phyloP scores from a whole-genome alignment of 35 echinoderm and acorn worm genomes.

The Ophioderma brevispina region DNA sequence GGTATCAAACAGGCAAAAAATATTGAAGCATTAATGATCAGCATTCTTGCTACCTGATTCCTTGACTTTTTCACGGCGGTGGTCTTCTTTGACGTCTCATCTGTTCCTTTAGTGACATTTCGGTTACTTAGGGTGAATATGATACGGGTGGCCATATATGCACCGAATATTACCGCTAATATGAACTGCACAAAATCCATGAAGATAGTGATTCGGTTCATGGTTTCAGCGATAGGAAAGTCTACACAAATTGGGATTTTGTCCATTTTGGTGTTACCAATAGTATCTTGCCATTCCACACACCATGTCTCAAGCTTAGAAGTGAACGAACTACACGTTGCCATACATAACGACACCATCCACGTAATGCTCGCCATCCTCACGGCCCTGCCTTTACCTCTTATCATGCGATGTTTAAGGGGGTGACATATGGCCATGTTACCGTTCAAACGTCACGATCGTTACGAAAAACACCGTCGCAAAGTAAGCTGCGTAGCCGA shows the following conservation, averaged over 20 bases:
- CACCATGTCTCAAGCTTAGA: not conserved
- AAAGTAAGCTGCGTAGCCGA: not conserved
- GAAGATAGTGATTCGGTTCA: not conserved
- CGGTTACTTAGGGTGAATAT: not conserved
- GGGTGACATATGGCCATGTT: not conserved
- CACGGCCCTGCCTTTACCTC: not conserved
- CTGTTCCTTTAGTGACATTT: not conserved
- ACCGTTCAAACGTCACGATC: not conserved
- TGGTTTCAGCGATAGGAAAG: not conserved
- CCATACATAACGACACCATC: not conserved
- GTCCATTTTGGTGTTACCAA: not conserved
- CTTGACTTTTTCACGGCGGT: not conserved
- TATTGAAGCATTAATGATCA: not conserved
- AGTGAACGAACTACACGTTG: not conserved
- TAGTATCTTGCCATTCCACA: not conserved
- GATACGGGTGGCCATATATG: not conserved
- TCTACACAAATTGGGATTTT: not conserved
- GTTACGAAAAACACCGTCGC: not conserved
- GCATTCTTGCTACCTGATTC: not conserved
- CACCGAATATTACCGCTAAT: not conserved
- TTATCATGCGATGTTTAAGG: not conserved
- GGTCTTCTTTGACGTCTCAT: not conserved
- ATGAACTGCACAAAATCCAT: not conserved
- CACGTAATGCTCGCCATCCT: not conserved
- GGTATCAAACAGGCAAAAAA: not conserved